Percentiles rank a stretch among this genome's conserved stretches.
Conservation (phyloP, 2,888 invertebrate species). For the Trichacis sp. region DNA sequence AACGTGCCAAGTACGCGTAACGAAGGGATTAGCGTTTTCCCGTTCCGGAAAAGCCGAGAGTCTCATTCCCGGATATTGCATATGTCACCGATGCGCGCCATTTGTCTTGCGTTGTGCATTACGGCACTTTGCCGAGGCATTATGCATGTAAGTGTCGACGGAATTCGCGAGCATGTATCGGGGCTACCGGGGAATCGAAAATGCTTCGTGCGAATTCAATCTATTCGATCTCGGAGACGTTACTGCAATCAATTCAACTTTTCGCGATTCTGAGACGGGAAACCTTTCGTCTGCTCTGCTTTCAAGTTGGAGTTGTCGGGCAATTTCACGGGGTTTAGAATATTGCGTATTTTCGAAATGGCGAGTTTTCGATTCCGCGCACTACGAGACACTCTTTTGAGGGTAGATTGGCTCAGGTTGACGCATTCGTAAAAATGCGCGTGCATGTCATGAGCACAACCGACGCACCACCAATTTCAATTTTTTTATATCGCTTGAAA, state of each 20-base stretch:
- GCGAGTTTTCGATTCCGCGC: no score
- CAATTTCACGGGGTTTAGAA: no score
- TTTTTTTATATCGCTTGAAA: no score
- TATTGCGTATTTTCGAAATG: no score
- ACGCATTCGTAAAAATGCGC: no score
- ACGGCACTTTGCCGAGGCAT: slow-evolving; percentile 34
- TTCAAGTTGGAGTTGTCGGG: no score
- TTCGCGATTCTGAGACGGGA: background rate
- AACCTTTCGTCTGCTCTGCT: background rate
- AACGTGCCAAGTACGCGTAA: background rate
- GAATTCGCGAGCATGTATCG: no score
- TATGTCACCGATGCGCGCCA: slow-evolving; percentile 23
- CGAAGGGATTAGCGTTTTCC: background rate
- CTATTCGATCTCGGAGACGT: slow-evolving; percentile 26
- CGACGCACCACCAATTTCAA: no score
- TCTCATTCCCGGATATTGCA: slow-evolving; percentile 21
- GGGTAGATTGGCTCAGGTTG: no score
- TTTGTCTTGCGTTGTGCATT: slow-evolving; percentile 32
- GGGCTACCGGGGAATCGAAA: slow-evolving; percentile 12
- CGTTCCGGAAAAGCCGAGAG: background rate
- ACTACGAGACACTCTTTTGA: no score
- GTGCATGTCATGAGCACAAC: no score
- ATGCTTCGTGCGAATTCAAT: slow-evolving; percentile 23
- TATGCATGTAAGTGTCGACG: slow-evolving; percentile 43
- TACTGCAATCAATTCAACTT: slow-evolving; percentile 1